Conservation (phyloP, 2,797 vertebrate genomes). For the Lithobates sylvaticus region DNA sequence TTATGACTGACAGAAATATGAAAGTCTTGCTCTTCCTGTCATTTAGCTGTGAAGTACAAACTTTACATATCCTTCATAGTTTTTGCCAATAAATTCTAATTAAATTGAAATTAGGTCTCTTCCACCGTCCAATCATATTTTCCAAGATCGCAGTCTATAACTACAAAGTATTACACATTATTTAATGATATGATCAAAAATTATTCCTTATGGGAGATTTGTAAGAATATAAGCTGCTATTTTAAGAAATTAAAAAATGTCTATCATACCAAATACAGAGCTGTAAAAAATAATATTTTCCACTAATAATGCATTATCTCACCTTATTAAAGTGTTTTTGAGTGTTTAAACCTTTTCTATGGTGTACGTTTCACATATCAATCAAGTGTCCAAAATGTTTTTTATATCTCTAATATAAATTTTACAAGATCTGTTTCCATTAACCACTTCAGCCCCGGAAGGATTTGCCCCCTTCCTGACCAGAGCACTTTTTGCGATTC, state of each 20-base stretch:
- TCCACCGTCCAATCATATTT: not conserved
- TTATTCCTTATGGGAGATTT: not conserved
- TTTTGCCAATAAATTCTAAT: conserved; percentile 5
- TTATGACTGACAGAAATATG: not conserved
- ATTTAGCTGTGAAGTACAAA: not conserved
- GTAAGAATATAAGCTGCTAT: not conserved
- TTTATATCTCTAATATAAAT: too few relatives aligned
- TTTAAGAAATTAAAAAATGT: not conserved
- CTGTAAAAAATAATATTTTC: too few relatives aligned
- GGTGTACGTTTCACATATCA: too few relatives aligned
- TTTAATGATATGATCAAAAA: not conserved
- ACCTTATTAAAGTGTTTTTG: too few relatives aligned
- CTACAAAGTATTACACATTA: not conserved
- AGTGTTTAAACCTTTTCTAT: too few relatives aligned
- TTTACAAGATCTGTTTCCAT: too few relatives aligned
- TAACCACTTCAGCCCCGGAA: too few relatives aligned
- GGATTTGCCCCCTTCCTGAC: too few relatives aligned
- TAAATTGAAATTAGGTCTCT: conserved; percentile 12
- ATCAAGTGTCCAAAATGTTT: too few relatives aligned
- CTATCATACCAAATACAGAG: not conserved
- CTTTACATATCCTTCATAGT: conserved; percentile 6
- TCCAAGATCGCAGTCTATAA: not conserved
- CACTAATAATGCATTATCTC: too few relatives aligned
- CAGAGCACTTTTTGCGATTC: too few relatives aligned
- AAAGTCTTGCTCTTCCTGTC: conserved; percentile 4